phyloP scores from a whole-genome alignment of 2,113 vertebrate species.

The Notothenia rossii region DNA sequence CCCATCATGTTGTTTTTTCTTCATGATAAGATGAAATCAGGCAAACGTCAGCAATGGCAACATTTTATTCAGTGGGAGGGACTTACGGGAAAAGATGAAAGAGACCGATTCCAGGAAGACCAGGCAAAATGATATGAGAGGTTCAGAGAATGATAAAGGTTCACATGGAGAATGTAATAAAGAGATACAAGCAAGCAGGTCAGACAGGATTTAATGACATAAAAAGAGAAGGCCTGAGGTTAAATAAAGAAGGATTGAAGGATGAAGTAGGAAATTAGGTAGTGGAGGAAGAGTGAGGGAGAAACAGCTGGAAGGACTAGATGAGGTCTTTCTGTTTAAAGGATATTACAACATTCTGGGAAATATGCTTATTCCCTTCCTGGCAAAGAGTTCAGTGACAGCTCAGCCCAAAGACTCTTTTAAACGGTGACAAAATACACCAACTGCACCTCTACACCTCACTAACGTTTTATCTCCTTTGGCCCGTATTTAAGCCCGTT shows the following conservation, averaged over 20 bases:
- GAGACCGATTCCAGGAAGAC: not conserved
- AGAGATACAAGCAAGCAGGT: not conserved
- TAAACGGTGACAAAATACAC: too few relatives aligned
- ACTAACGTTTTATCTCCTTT: too few relatives aligned
- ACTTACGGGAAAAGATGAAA: not conserved
- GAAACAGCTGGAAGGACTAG: not conserved
- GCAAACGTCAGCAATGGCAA: not conserved
- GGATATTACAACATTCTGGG: not conserved
- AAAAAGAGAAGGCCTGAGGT: not conserved
- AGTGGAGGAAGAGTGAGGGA: not conserved
- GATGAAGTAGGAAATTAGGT: constrained; percentile 15
- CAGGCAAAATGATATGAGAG: not conserved
- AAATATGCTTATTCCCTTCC: not conserved
- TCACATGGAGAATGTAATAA: not conserved
- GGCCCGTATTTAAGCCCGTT: too few relatives aligned
- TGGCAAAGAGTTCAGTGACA: not conserved
- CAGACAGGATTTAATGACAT: constrained; percentile 14
- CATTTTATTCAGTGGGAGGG: not conserved
- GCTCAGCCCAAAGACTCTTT: not conserved
- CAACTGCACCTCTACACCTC: too few relatives aligned
- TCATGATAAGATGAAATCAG: not conserved
- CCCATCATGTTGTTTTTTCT: not conserved
- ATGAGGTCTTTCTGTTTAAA: constrained; percentile 1
- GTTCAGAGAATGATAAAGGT: constrained; percentile 3
- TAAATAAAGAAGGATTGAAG: not conserved